Evolutionary conservation across 1,140 invertebrate species (phyloP).

Genomic region (Polypedilum vanderplanki): DNA sequence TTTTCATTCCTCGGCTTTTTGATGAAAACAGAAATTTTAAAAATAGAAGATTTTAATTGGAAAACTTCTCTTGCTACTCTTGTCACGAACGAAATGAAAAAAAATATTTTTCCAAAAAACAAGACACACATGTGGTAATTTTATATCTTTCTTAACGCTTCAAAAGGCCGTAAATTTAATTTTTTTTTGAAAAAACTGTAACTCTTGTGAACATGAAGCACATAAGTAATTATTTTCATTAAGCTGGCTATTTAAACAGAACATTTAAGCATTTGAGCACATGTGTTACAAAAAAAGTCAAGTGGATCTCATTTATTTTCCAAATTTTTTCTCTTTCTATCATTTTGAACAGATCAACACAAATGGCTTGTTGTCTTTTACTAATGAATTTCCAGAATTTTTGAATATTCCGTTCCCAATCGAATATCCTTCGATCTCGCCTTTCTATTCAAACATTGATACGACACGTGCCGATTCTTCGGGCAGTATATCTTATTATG

Average conservation of each 20-base stretch:
- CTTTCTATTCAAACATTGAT: conserved; percentile 87
- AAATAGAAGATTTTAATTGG: neutral
- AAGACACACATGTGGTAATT: neutral
- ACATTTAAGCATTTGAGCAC: no score
- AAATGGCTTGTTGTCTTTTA: conserved; percentile 86
- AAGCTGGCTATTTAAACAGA: no score
- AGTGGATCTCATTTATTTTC: no score
- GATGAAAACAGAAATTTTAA: conserved; percentile 14
- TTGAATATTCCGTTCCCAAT: conserved; percentile 84
- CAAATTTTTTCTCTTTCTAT: no score
- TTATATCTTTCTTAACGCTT: neutral
- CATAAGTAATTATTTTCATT: no score
- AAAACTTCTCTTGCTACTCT: neutral
- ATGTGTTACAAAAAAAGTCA: no score
- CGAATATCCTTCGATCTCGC: conserved; percentile 82
- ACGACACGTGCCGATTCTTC: conserved; percentile 50
- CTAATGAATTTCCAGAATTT: conserved; percentile 74
- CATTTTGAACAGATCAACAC: conserved; percentile 67
- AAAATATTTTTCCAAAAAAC: no score
- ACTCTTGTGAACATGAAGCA: no score
- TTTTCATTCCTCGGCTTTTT: neutral
- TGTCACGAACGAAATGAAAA: no score
- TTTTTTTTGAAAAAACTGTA: no score
- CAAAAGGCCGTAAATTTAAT: neutral
- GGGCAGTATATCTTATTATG: conserved; percentile 71